Percentiles rank a stretch among this genome's conserved stretches.
These are phyloP conservation scores for Megaceryle alcyon DNA, from an alignment of 2,797 vertebrate species.

Conservation along the genomic window DNA sequence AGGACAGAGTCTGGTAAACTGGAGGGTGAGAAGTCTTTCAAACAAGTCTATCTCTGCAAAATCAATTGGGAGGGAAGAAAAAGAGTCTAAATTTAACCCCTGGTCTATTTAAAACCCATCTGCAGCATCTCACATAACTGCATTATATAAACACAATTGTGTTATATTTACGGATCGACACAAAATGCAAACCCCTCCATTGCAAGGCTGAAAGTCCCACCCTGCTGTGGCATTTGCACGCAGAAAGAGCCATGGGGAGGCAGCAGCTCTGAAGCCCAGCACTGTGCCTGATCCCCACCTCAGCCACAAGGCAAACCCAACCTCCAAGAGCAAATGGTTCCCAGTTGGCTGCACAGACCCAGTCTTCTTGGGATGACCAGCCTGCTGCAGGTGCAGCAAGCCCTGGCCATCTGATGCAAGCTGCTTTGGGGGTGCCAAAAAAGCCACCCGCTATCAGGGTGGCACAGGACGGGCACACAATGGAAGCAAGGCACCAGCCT, in stretches of 20 bases:
- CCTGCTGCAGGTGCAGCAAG: rapidly evolving
- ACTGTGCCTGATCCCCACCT: not conserved
- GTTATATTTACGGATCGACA: slow-evolving; percentile 35
- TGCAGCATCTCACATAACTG: not conserved
- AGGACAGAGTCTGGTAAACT: not conserved
- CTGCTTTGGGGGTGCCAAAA: not conserved
- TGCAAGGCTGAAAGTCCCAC: not conserved
- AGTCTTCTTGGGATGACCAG: not conserved
- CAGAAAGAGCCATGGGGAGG: not conserved
- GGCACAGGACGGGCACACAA: not conserved
- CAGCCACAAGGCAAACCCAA: not conserved
- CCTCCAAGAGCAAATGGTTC: not conserved
- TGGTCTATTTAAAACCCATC: slow-evolving; percentile 53
- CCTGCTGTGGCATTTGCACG: not conserved
- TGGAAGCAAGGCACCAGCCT: not conserved
- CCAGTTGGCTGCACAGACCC: rapidly evolving
- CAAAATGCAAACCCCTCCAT: slow-evolving; percentile 8
- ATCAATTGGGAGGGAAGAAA: not conserved
- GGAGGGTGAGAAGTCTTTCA: slow-evolving; percentile 63
- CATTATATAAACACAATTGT: slow-evolving; percentile 48
- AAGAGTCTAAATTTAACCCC: slow-evolving; percentile 60
- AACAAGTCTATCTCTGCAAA: slow-evolving; percentile 50
- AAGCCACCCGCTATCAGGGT: not conserved
- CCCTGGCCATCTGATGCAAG: not conserved
- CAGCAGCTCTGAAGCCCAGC: not conserved